A percentile compares a stretch with the other conserved stretches of the same genome.
Conservation (phyloP, 2,888 invertebrate species). For the Hirtodrosophila cameraria region DNA sequence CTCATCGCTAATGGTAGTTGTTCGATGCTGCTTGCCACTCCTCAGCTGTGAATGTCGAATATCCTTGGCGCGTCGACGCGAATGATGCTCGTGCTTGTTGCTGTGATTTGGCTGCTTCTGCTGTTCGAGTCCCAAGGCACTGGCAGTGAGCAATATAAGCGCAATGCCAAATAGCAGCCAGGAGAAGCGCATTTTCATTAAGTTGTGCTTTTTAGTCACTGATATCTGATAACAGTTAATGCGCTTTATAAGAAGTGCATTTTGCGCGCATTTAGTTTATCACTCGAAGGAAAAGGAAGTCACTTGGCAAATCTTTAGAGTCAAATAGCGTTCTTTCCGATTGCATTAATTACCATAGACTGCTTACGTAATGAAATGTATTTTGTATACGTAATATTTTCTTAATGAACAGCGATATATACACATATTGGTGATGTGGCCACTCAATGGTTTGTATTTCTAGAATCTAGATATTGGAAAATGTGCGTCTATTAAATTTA, state of each 20-base stretch:
- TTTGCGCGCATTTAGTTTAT: conserved; percentile 38
- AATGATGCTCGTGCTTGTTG: conserved; percentile 16
- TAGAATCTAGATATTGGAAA: conserved; percentile 16
- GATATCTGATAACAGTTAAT: conserved; percentile 41
- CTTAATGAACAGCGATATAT: neutral
- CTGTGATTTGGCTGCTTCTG: conserved; percentile 42
- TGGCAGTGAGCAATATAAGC: conserved; percentile 30
- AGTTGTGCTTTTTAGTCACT: conserved; percentile 17
- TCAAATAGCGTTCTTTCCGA: conserved; percentile 10
- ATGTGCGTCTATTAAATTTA: conserved; percentile 41
- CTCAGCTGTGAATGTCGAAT: neutral
- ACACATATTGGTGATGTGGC: neutral
- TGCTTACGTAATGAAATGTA: conserved; percentile 1
- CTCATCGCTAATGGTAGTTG: conserved; percentile 26
- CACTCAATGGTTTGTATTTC: conserved; percentile 14
- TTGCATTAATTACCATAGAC: neutral
- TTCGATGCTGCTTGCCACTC: conserved; percentile 18
- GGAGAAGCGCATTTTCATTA: conserved; percentile 34
- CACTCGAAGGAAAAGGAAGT: conserved; percentile 28
- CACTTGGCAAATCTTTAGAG: neutral
- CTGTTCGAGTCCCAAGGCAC: conserved; percentile 40
- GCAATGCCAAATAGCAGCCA: conserved; percentile 34
- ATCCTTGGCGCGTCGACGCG: conserved; percentile 19
- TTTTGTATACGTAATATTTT: conserved; percentile 5
- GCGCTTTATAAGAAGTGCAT: conserved; percentile 42